phyloP scores from a whole-genome alignment of 2,113 vertebrate genomes.

The Barbus barbus region DNA sequence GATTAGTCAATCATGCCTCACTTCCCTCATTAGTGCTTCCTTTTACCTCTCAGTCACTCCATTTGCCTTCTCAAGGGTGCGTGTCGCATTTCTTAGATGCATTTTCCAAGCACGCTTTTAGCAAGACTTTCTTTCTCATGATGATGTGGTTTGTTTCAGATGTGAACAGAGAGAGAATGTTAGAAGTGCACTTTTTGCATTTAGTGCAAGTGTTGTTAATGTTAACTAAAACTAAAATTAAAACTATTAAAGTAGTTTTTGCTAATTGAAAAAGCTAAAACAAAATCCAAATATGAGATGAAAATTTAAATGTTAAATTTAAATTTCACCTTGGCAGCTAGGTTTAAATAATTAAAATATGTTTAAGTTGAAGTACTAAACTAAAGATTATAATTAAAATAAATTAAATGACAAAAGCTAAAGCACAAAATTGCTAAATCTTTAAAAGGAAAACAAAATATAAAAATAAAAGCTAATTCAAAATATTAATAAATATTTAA shows the following conservation, averaged over 20 bases:
- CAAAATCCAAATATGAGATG: background rate
- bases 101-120: background rate
- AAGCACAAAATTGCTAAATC: background rate
- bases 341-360: background rate
- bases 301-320: background rate
- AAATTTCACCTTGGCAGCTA: background rate
- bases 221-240: background rate
- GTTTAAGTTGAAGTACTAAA: background rate
- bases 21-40: constrained; percentile 25
- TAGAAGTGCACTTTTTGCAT: background rate
- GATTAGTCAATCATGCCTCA: constrained; percentile 27
- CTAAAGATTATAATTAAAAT: background rate
- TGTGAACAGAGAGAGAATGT: background rate
- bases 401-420: background rate
- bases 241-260: background rate
- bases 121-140: background rate
- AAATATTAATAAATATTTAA: background rate
- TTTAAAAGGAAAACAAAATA: background rate
- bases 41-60: constrained; percentile 20
- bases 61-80: constrained; percentile 14
- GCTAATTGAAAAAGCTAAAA: background rate
- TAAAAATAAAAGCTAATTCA: background rate
- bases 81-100: constrained; percentile 9
- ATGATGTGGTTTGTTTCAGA: background rate
- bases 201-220: background rate